These are phyloP conservation scores for Leucophenga varia DNA, from an alignment of 1,140 invertebrate species.

Conservation along the genomic window DNA sequence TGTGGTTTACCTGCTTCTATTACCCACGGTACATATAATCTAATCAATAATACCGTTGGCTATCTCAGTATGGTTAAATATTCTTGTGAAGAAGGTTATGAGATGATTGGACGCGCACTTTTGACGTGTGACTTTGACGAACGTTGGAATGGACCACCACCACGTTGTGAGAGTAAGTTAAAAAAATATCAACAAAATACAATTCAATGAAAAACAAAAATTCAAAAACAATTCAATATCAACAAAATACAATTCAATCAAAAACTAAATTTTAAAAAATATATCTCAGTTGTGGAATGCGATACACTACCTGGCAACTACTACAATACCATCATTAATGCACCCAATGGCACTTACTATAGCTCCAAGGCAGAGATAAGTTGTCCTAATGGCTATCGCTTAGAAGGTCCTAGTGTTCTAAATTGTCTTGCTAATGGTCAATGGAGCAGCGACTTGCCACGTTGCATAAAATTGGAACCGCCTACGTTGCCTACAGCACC, in stretches of 20 bases:
- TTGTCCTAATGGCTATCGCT: conserved; percentile 70
- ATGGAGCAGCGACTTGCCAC: conserved; percentile 76
- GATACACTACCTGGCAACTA: conserved; percentile 69
- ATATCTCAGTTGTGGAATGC: conserved; percentile 73
- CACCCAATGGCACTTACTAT: conserved; percentile 67
- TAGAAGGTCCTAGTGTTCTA: conserved; percentile 70
- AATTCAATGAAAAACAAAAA: too few species aligned
- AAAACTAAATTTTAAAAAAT: too few species aligned
- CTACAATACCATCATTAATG: conserved; percentile 69
- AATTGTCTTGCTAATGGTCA: conserved; percentile 74
- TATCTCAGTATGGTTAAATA: conserved; percentile 86
- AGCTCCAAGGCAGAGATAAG: conserved; percentile 74
- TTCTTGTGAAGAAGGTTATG: conserved; percentile 78
- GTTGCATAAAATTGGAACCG: conserved; percentile 66
- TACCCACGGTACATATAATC: conserved; percentile 74
- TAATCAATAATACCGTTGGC: conserved; percentile 80
- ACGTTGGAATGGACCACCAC: conserved; percentile 91
- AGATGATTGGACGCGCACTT: conserved; percentile 77
- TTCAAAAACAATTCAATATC: too few species aligned
- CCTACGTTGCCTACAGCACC: conserved; percentile 35
- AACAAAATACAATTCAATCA: not conserved
- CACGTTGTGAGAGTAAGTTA: conserved; percentile 76
- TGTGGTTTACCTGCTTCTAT: conserved; percentile 88
- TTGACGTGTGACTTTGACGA: conserved; percentile 90
- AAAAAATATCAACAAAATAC: not conserved